Base-by-base conservation (phyloP, 2,888 invertebrate genomes). In the Corbicula japonica region DNA sequence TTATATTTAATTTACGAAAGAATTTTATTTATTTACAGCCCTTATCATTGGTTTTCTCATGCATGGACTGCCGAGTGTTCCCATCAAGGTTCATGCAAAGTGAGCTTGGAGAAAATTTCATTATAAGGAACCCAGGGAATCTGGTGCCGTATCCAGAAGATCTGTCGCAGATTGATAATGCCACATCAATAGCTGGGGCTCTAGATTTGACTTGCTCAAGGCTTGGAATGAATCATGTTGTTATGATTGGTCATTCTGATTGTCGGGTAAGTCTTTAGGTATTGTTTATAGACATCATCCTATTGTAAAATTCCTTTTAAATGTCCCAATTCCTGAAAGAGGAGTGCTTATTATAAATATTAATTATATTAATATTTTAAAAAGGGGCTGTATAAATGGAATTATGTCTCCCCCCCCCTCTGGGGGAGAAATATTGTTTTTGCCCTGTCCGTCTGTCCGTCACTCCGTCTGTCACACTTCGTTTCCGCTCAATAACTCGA, bases 31-130 rank as follows among this genome's bases (percentile, higher is more conserved):
- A 30, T 46, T 86, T 85, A 52, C 94, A 99, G 97, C 99, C 99
- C 23, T 97, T 97, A 95, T 98, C 98, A 83, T 96, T 99, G 80
- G 97, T 99, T 95, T 98, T 99, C 94, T 98, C 98, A 52, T 99
- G 99, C 94, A 98, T 99, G 96, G 99, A 99, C 95, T 98, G 98
- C 93, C 95, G 99, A 94, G 97, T 99, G 97, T 96, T 98, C 89
- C 98, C 99, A 30, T 98, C 98, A 76, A 95, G 98, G 93, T 98
- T 98, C 94, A 98, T 98, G 71, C 97, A 98, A 95, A 97, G 97
- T 70, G 96, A 97, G 94, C 97, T 98, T 83, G 99, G 99, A 56
- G 98, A 99, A 93, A 98, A 98, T 98, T 99, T 98, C 95, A 97
- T 99, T 89, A 98, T 99, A 1, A 95, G 99, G 94, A 99, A 99